Evolutionary conservation across 2,797 vertebrate species (phyloP), one percentile per base, ranked within the genome.

Genomic region (Sciurus carolinensis): DNA sequence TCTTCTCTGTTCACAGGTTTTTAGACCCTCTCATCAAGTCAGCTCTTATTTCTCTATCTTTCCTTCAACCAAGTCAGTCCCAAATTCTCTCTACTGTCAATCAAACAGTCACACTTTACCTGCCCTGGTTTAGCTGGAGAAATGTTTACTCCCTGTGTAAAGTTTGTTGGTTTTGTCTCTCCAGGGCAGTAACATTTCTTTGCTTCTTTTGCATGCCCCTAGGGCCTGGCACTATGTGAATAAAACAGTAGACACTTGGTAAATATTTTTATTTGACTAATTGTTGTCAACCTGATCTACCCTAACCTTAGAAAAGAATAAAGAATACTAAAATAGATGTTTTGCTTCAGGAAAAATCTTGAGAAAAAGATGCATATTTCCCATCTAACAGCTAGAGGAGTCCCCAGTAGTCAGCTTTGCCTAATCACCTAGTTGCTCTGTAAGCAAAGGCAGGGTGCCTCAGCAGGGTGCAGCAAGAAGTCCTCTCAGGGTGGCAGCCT

Each of bases 261-360:
- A 91, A 91, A 95, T 87, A 91, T 93, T 93, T 97, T 96, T 91
- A 75, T 86, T 52, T 94, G 69, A 86, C 84, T 93, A 94, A 93
- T 84, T 95, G 39, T 94, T 69, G 52, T 91, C 75, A 80, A 88
- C 33, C 66, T 62, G 28, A 80, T 67, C 5, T 17, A 44, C 10
- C 14, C 18, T 76, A 86, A 90, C 24, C 24, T 93, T 75, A 95
- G 62, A 69, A 86, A 94, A 90, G 13, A 81, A 86, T 72, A 87
- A 94, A 80, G 28, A 52, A 14, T 59, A 54, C 76, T 50, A 87
- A 95, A 94, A 97, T 73, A 95, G 86, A 69, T 81, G n/a, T 84
- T 95, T 94, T 87, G 52, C 87, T 93, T 94, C 36, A 22, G 76
- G 54, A 69, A n/a, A 77, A 80, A 90, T 69, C 1, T 52, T 36